Evolutionary conservation across 2,888 invertebrate species (phyloP).

Genomic region (Halocaridina rubra): DNA sequence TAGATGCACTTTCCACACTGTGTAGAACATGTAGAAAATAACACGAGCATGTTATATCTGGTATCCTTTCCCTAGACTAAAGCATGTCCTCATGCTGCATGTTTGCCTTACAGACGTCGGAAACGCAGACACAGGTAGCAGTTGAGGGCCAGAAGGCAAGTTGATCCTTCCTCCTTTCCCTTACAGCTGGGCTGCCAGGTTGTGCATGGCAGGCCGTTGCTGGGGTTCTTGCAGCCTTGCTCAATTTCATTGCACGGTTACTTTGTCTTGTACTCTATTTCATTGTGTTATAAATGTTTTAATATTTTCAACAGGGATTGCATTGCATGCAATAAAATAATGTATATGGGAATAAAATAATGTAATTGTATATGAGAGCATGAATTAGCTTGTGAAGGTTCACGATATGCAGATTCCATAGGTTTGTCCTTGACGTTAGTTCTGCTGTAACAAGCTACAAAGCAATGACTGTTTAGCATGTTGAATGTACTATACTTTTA

Average conservation of each 20-base stretch:
- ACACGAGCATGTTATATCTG: constrained; percentile 59
- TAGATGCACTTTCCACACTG: constrained; percentile 57
- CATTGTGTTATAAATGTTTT: no score
- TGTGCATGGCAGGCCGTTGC: constrained; percentile 53
- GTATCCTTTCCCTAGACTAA: constrained; percentile 57
- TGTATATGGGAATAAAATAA: no score
- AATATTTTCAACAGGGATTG: no score
- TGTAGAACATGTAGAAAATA: constrained; percentile 58
- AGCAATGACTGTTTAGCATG: no score
- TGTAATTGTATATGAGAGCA: no score
- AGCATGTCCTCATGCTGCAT: constrained; percentile 60
- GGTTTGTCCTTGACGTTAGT: no score
- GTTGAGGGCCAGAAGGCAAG: constrained; percentile 60
- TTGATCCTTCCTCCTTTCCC: constrained; percentile 58
- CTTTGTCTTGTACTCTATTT: no score
- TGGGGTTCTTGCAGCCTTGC: constrained; percentile 4
- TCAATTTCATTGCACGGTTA: background rate
- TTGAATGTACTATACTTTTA: no score
- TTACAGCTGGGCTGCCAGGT: constrained; percentile 54
- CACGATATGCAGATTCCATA: no score
- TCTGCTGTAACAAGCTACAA: no score
- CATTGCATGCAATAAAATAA: no score
- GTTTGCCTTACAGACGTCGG: constrained; percentile 62
- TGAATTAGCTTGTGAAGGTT: no score
- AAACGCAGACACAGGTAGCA: constrained; percentile 59